Base-by-base conservation (phyloP, 2,888 invertebrate genomes). In the Ischnura elegans region DNA sequence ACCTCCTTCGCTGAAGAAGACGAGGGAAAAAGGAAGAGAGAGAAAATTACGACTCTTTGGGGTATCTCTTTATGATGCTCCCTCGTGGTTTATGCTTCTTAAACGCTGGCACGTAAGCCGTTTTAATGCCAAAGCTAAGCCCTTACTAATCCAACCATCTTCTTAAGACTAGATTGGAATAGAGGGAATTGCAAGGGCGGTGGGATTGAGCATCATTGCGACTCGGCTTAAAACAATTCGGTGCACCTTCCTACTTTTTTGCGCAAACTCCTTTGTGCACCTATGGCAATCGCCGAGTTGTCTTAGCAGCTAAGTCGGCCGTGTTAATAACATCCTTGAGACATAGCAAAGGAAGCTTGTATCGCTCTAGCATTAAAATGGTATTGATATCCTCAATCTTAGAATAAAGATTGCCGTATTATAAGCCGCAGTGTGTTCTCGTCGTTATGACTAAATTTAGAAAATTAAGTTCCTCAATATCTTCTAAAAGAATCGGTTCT, bases 71-170 rank as follows among this genome's bases (percentile, higher is more conserved):
- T 76, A 76, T 76, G 36, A 36, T n/a, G 29, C 25, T 29, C 66
- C 66, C 25, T 36, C 76, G 76, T 76, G 76, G 76, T 76, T 76
- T 76, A 76, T 76, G 76, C 76, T 76, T 76, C 36, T 76, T 76
- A 76, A 76, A 76, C 76, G 36, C 76, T 8, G 5, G n/a, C 76
- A 16, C 76, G 76, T 36, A 76, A 76, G 76, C 76, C 76, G 29
- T 76, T 76, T 76, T 76, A 76, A 76, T 76, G 76, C 36, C 13
- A n/a, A 13, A 8, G 76, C 76, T 76, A 76, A 76, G 36, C 76
- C 36, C 76, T 21, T 36, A 36, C 76, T 61, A 76, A 76, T 36
- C 76, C 29, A 61, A 29, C 36, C 76, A 36, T 3, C 61, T 5
- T 61, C 61, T 13, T 13, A 36, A 10, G 61, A 5, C 0, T 10